Evolutionary conservation across 2,888 invertebrate species (phyloP), one percentile per base, ranked within the genome.

Genomic region (Lithophane ornitopus): DNA sequence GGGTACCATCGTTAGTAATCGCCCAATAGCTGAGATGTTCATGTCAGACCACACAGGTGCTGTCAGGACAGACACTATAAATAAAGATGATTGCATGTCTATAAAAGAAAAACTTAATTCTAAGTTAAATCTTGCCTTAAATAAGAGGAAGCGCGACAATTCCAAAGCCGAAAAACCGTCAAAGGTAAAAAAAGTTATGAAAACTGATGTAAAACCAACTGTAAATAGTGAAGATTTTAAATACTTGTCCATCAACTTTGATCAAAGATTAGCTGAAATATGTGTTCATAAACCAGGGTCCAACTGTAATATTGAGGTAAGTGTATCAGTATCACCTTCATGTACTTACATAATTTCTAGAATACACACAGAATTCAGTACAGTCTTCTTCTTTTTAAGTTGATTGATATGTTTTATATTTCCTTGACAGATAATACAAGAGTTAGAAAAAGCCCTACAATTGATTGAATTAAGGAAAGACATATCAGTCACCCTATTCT

Each of bases 381-480:
- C 4, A 76, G 6, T 6, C 11, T 22, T 44, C 22, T 52, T 62
- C 4, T 63, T 26, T 39, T 44, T 22, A 2, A 41, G 22, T 63
- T 61, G 39, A 39, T 68, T 54, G 12, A 22, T 28, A 49, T 41
- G 7, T 46, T n/a, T 56, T 69, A 26, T 49, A 69, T 81, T 59
- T 73, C 74, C 41, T 78, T 96, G 96, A 63, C 92, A 98, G 98
- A 97, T 98, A 71, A 97, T 99, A 92, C 97, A 97, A 88, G 99
- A 99, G 92, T 94, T 99, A 80, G 97, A 97, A 71, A 97, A 97
- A 76, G 98, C 97, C 22, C 93, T 99, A 78, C 96, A 97, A 62
- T 88, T 90, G 83, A 90, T 96, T 67, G 92, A 95, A 81, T 88
- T 85, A 68, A 92, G 86, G 74, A 91, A 92, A 76, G 93, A 97